These are phyloP conservation scores for Entomobrya proxima DNA, from an alignment of 2,888 invertebrate genomes.

Conservation along the genomic window DNA sequence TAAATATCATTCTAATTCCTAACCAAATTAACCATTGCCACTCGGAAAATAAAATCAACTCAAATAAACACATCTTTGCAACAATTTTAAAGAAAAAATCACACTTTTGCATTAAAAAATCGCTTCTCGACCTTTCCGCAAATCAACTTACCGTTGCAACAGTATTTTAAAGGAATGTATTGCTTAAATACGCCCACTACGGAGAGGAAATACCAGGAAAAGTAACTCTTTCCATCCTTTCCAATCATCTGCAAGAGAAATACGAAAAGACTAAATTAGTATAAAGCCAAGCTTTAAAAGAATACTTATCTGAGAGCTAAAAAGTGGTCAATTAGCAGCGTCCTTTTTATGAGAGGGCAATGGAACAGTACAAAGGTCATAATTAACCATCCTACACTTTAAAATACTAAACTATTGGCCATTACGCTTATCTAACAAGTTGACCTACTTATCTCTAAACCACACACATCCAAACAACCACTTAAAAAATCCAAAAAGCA, in stretches of 20 bases:
- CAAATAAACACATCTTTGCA: too few relatives aligned
- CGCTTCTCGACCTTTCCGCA: slow-evolving; percentile 54
- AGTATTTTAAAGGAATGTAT: not conserved
- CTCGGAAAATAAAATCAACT: too few relatives aligned
- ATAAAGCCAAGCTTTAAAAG: too few relatives aligned
- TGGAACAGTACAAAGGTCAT: too few relatives aligned
- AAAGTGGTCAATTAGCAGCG: too few relatives aligned
- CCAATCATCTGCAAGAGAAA: slow-evolving; percentile 52
- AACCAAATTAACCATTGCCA: too few relatives aligned
- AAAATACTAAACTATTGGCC: too few relatives aligned
- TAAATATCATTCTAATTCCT: too few relatives aligned
- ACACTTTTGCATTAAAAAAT: not conserved
- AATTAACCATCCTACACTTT: too few relatives aligned
- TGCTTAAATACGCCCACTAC: slow-evolving; percentile 2
- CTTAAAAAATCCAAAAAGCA: not conserved
- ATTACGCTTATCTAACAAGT: too few relatives aligned
- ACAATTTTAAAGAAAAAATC: not conserved
- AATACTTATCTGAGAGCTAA: too few relatives aligned
- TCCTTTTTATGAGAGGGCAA: too few relatives aligned
- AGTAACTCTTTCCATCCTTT: slow-evolving; percentile 33
- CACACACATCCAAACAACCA: not conserved
- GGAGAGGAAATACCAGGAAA: slow-evolving; percentile 42
- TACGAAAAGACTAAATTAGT: not conserved
- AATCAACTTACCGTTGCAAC: slow-evolving; percentile 19
- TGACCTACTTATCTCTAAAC: slow-evolving; percentile 13